Conservation (phyloP, 2,113 vertebrate genomes). For the Petrocephalus zakoni region DNA sequence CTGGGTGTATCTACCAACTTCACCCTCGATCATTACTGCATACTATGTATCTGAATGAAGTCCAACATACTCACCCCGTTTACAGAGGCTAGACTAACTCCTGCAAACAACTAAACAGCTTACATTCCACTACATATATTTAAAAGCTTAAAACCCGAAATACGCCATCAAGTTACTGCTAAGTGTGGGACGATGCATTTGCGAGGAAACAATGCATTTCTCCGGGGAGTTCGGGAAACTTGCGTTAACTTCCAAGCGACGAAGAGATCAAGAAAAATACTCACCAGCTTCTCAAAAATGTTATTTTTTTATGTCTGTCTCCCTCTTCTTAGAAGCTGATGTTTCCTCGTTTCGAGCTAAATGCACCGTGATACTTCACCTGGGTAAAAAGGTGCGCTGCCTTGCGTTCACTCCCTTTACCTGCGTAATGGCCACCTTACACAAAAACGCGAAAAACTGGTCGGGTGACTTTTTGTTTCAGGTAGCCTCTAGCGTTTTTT, state of each 20-base stretch:
- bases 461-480: conserved; percentile 13
- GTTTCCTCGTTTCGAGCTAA: background rate
- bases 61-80: background rate
- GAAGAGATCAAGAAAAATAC: conserved; percentile 6
- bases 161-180: background rate
- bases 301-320: background rate
- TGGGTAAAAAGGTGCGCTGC: background rate
- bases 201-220: background rate
- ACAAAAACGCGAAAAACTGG: conserved; percentile 26
- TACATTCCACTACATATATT: background rate
- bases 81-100: background rate
- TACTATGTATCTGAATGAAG: background rate
- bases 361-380: conserved; percentile 12
- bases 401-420: conserved; percentile 22
- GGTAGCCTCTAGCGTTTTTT: background rate
- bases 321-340: background rate
- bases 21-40: background rate
- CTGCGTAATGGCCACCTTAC: conserved; percentile 30
- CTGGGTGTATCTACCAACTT: background rate
- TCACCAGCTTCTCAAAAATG: conserved; percentile 15
- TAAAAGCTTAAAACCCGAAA: background rate
- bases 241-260: background rate
- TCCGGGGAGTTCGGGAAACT: background rate
- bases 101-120: background rate
- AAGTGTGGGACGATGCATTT: background rate